Evolutionary conservation across 2,113 vertebrate species (phyloP).

Genomic region (Strigops habroptila): DNA sequence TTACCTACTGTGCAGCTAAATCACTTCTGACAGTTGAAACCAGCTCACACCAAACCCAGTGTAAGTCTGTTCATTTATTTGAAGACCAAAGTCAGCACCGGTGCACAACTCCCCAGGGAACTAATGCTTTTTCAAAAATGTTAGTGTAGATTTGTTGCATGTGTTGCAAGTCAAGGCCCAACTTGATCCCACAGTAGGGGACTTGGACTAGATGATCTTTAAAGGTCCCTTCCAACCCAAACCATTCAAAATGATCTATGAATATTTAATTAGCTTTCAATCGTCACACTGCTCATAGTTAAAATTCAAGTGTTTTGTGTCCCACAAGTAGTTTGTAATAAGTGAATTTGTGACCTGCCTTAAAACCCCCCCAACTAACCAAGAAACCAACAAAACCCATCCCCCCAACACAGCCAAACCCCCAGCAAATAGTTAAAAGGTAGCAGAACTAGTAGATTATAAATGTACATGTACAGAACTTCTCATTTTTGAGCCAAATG

Average conservation of each 20-base stretch:
- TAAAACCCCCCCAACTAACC: rapidly evolving
- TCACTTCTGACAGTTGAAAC: not conserved
- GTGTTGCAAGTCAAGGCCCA: not conserved
- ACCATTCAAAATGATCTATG: not conserved
- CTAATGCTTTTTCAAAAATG: not conserved
- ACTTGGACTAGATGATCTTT: not conserved
- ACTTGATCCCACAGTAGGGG: not conserved
- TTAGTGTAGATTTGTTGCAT: not conserved
- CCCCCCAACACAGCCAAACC: not conserved
- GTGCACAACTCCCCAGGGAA: not conserved
- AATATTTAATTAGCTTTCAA: not conserved
- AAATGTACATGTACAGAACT: not conserved
- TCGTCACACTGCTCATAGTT: not conserved
- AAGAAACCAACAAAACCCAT: not conserved
- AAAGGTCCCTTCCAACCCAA: not conserved
- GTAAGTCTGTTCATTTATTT: not conserved
- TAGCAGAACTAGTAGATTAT: not conserved
- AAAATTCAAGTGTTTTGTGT: not conserved
- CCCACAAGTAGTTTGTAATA: not conserved
- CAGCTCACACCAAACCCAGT: not conserved
- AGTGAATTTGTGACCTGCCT: not conserved
- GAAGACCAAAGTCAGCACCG: not conserved
- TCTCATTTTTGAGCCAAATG: not conserved
- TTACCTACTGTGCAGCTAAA: not conserved
- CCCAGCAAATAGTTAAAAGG: not conserved